Evolutionary conservation across 2,888 invertebrate species (phyloP), one percentile per base, ranked within the genome.

Genomic region (Drosophila putrida): DNA sequence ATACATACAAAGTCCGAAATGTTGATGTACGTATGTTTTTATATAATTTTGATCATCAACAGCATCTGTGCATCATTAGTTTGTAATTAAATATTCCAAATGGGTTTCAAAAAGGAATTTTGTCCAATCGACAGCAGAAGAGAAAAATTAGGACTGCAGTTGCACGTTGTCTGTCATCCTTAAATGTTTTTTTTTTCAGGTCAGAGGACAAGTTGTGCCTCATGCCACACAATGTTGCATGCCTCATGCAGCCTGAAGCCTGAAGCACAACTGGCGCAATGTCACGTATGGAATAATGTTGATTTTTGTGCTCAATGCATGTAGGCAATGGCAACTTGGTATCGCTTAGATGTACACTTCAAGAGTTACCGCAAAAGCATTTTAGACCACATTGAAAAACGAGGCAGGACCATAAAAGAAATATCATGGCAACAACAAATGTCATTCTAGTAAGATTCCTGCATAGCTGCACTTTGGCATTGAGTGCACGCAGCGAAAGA

Each of bases 241-340:
- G 9, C 31, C 6, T 6, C 31, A 6, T 64, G 60, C 9, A 13
- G 47, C 38, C 13, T 20, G 20, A 54, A 27, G 62, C 70, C 74
- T 44, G 44, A 31, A 43, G 71, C 54, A 43, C 60, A 58, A 38
- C 58, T 67, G 61, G 57, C 50, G 44, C 71, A 57, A 75, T 71
- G 66, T 75, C 76, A 75, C 67, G 72, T 76, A 59, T 60, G 68
- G 53, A 71, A 72, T 66, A 76, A 68, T 75, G 76, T 76, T 76
- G 75, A 75, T 76, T 66, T 75, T 75, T 57, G 59, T 49, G 41
- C n/a, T 50, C 49, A 61, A 58, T 67, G 63, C n/a, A n/a, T 57
- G 51, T 46, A 43, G 62, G 64, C 46, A 55, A 35, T 15, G 25
- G 41, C 33, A 38, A 43, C 31, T 49, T 51, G 58, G 39, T 46